Base-by-base conservation (phyloP, 2,797 vertebrate genomes). In the Phoxinus dragarum region DNA sequence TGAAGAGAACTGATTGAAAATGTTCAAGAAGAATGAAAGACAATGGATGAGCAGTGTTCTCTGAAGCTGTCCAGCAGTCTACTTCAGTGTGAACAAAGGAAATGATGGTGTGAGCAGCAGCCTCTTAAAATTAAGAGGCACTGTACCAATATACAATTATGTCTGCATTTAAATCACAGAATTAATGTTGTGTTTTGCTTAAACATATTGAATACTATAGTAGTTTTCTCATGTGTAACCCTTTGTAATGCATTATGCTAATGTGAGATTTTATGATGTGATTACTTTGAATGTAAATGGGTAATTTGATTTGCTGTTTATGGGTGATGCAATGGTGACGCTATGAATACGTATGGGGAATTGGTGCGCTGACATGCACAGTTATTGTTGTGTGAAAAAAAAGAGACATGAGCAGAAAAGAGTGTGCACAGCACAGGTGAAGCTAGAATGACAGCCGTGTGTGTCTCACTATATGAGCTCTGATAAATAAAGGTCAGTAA, bases 81-180 rank as follows among this genome's bases (percentile, higher is more conserved):
- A 82, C 73, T 88, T 82, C 40, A 74, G 80, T 67, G 47, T 75
- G 31, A 73, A 36, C 59, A 86, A 85, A 86, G 72, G 56, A 72
- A 77, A 84, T 74, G 42, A 69, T 82, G 71, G 74, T 76, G 44
- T 74, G 61, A 84, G 74, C 81, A 76, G 36, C 81, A 42, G 86
- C 27, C 27, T 27, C 27, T 85, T 66, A 76, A 81, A 85, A 87
- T 86, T 77, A 82, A 56, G 5, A 42, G 68, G 5, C 3, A 10
- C 16, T 7, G 38, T 23, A 82, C 38, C 54, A 47, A 42, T 82
- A 76, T 85, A 71, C 77, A 87, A 67, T 36, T 73, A 81, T 42
- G n/a, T 27, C 87, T 64, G 27, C 49, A 72, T 82, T 66, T 74
- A 78, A 85, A 83, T 52, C 52, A 77, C 72, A 72, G 64, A 85